Evolutionary conservation across 2,797 vertebrate species (phyloP).

Genomic region (Trachops cirrhosus): DNA sequence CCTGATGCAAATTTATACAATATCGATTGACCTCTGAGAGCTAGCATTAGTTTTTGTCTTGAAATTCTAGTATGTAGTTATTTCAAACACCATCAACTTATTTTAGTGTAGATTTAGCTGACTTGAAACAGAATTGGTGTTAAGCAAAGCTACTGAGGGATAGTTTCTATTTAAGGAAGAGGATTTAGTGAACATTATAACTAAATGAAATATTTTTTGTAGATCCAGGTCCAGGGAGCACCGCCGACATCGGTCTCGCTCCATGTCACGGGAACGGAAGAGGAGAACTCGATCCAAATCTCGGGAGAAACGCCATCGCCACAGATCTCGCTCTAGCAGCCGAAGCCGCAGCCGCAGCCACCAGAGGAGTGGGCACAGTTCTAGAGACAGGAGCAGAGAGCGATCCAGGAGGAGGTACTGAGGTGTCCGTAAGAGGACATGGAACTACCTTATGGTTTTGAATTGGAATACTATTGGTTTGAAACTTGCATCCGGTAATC

Average conservation of each 20-base stretch:
- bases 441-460: slow-evolving; percentile 53
- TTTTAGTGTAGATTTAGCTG: not conserved
- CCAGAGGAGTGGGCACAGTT: slow-evolving; percentile 86
- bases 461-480: slow-evolving; percentile 39
- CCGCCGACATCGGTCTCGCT: slow-evolving; percentile 85
- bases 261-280: slow-evolving; percentile 85
- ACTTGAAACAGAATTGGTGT: not conserved
- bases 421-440: slow-evolving; percentile 50
- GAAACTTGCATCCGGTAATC: slow-evolving; percentile 63
- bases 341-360: slow-evolving; percentile 87
- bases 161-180: not conserved
- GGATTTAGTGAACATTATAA: not conserved
- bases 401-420: slow-evolving; percentile 85
- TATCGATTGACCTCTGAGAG: not conserved
- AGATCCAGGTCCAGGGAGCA: slow-evolving; percentile 87
- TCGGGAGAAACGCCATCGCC: slow-evolving; percentile 85
- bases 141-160: not conserved
- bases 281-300: slow-evolving; percentile 87
- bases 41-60: slow-evolving; percentile 1
- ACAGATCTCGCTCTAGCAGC: slow-evolving; percentile 84
- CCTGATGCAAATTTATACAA: not conserved
- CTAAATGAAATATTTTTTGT: slow-evolving; percentile 7
- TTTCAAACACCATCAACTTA: not conserved
- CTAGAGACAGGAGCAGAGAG: slow-evolving; percentile 87
- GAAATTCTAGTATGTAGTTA: not conserved